Evolutionary conservation across 92 coral and sea anemone species (phyloP).

Genomic region (Epizoanthus ramosus): DNA sequence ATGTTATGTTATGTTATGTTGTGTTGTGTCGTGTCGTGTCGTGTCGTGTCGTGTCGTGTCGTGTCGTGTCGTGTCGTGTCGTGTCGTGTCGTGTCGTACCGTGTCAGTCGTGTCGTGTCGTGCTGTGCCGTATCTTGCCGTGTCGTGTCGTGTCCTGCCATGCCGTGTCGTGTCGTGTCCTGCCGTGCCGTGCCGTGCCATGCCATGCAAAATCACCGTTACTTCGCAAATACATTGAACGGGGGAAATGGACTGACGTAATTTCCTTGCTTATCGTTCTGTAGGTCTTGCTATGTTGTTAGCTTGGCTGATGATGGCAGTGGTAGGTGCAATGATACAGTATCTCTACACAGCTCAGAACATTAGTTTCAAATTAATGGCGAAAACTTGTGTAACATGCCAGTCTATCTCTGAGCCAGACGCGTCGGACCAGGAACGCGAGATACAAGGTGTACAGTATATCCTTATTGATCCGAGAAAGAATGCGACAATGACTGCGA

Average conservation of each 20-base stretch:
- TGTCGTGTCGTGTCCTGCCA: no score
- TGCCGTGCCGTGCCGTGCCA: no score
- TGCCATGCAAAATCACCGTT: not conserved
- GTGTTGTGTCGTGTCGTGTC: no score
- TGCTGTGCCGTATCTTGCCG: no score
- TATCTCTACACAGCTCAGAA: constrained; percentile 81
- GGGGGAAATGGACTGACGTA: not conserved
- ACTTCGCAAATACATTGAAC: not conserved
- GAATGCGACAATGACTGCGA: constrained; percentile 25
- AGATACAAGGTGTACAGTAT: constrained; percentile 7
- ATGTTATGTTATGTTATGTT: no score
- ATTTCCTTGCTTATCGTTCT: not conserved
- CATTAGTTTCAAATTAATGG: constrained; percentile 66
- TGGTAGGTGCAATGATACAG: constrained; percentile 84
- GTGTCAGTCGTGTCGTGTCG: no score
- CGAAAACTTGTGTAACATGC: constrained; percentile 57
- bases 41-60: no score
- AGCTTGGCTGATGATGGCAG: constrained; percentile 87
- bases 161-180: no score
- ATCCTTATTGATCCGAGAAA: constrained; percentile 21
- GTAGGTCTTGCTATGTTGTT: constrained; percentile 87
- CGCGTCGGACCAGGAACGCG: constrained; percentile 15
- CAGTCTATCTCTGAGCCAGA: constrained; percentile 12
- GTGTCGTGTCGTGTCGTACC: no score
- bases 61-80: no score